A percentile compares a stretch with the other conserved stretches of the same genome.
These are phyloP conservation scores for Apis dorsata DNA, from an alignment of 1,140 invertebrate genomes.

Conservation along the genomic window DNA sequence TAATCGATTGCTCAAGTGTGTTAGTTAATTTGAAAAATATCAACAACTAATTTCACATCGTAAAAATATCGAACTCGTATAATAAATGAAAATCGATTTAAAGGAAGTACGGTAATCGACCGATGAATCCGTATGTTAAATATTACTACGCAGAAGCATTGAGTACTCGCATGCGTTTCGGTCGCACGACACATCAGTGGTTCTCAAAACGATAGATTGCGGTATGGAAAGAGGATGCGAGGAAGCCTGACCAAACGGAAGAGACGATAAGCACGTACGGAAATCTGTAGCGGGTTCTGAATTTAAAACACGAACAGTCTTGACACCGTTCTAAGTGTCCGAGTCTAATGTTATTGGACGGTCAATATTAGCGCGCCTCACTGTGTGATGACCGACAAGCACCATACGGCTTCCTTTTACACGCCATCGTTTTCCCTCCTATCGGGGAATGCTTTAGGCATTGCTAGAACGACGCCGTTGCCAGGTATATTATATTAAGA, in stretches of 20 bases:
- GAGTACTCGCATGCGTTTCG: constrained; percentile 22
- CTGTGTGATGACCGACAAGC: constrained; percentile 41
- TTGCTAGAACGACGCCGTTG: constrained; percentile 4
- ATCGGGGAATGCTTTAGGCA: constrained; percentile 17
- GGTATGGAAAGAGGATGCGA: not conserved
- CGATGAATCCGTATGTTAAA: not conserved
- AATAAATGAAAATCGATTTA: constrained; percentile 1
- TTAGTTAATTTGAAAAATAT: not conserved
- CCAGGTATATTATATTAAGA: constrained; percentile 27
- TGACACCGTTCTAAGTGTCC: constrained; percentile 43
- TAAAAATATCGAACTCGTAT: not conserved
- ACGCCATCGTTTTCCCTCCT: constrained; percentile 30
- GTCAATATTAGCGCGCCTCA: constrained; percentile 60
- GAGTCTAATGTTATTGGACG: constrained; percentile 59
- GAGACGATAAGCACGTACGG: constrained; percentile 59
- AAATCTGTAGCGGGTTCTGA: constrained; percentile 63
- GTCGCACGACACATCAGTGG: constrained; percentile 39
- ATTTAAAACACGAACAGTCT: constrained; percentile 68
- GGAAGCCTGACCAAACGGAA: constrained; percentile 46
- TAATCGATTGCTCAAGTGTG: not conserved
- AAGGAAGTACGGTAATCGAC: not conserved
- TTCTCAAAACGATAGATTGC: constrained; percentile 9
- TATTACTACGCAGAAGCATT: constrained; percentile 7
- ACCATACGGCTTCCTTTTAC: constrained; percentile 51
- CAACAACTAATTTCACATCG: not conserved